Conservation (phyloP, 1,140 invertebrate species). For the Apis florea region DNA sequence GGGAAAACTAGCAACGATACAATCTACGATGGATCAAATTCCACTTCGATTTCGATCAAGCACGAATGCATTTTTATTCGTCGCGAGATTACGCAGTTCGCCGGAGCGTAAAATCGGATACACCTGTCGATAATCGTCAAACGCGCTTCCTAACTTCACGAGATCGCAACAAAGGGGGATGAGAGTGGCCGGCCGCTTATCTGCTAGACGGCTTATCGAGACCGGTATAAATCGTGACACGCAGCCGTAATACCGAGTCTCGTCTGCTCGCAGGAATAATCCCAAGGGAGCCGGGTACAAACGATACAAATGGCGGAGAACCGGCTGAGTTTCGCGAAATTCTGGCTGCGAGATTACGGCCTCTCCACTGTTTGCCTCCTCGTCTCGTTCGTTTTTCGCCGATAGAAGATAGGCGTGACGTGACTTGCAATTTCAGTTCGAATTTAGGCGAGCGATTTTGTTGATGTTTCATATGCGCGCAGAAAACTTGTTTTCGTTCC, state of each 20-base stretch:
- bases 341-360: slow-evolving; percentile 12
- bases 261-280: slow-evolving; percentile 57
- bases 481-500: neutral
- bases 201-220: slow-evolving; percentile 63
- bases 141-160: slow-evolving; percentile 19
- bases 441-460: neutral
- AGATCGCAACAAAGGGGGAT: neutral
- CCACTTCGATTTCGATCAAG: neutral
- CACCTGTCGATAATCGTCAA: slow-evolving; percentile 46
- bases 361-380: neutral
- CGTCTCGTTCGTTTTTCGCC: neutral
- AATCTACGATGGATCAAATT: neutral
- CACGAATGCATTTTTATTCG: neutral
- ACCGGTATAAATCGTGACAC: slow-evolving; percentile 60
- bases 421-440: neutral
- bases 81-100: neutral
- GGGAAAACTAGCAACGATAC: neutral
- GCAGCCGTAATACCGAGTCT: slow-evolving; percentile 43
- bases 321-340: slow-evolving; percentile 42
- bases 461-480: no score
- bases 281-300: slow-evolving; percentile 51
- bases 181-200: slow-evolving; percentile 38
- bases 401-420: neutral
- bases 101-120: slow-evolving; percentile 12
- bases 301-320: slow-evolving; percentile 58